Evolutionary conservation across 2,888 invertebrate genomes (phyloP), one percentile per base, ranked within the genome.

Genomic region (Philereme transversata): DNA sequence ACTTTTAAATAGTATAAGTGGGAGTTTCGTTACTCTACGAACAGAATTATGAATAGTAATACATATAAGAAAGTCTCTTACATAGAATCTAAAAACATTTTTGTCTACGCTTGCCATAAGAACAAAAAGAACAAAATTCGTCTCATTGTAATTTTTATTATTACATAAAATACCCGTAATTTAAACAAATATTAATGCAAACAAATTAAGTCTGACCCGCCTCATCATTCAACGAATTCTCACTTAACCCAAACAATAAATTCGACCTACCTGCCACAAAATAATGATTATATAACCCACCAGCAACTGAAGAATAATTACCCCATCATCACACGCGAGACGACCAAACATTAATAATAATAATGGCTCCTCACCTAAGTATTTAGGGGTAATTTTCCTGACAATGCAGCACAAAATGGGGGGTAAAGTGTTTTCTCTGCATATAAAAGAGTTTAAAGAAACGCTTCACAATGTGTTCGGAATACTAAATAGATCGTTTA

Each of bases 391-490:
- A 67, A 67, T 65, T 64, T 58, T 46, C 60, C 48, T 43, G 44
- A 57, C 54, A 63, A 63, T 60, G 41, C 40, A 45, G 54, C 60
- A 67, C 65, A 58, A 57, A 60, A 54, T 51, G 22, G 38, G 49
- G 48, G 41, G n/a, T 56, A 22, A 60, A 68, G 59, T 57, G 65
- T 58, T 62, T 62, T 56, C 53, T 50, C 57, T 67, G 51, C 60
- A 65, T 64, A 65, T 61, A 61, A 67, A 69, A 64, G 65, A 58
- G 60, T 48, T 63, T 62, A 64, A 65, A 60, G 62, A 65, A 65
- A 58, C 55, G 49, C 52, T 58, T 60, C 54, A 51, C 46, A 40
- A 48, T 52, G 54, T 56, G 48, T 41, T 40, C 22, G 43, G 57
- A 57, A 61, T 63, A 57, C 57, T 60, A 56, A 62, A 62, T 57